Evolutionary conservation across 2,797 vertebrate species (phyloP), one percentile per base, ranked within the genome.

Genomic region (Neosilurus hyrtlii): DNA sequence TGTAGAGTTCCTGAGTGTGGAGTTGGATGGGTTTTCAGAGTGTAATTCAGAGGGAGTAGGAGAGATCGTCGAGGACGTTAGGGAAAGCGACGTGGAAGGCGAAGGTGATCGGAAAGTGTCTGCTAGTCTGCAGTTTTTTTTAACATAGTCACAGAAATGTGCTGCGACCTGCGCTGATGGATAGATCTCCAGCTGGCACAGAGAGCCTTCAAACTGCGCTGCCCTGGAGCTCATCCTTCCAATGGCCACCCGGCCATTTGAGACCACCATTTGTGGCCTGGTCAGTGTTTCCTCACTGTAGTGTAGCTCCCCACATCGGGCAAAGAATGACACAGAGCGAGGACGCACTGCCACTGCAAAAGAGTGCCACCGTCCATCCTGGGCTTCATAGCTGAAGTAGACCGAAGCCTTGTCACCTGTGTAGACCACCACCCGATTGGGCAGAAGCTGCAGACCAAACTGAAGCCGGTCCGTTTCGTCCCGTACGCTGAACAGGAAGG

Each of bases 141-240:
- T 98, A 91, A 98, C 90, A 30, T 95, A 95, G 90, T 93, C 93
- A 90, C 97, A 99, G 89, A 99, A 99, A 90, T 95, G 93, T 43
- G 93, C 92, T 88, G 95, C 95, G 84, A 95, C 96, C 93, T 95
- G 94, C 70, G 95, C 94, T 51, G 95, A 95, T 56, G 96, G 96
- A 92, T 98, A 96, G 76, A 99, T 93, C 89, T 99, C 96, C 86
- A 99, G 90, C 90, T 99, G 97, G 90, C 98, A 99, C 82, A 99
- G 82, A 83, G 90, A 90, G 84, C 97, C 98, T 92, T 94, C 93
- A 88, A 99, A 99, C 82, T 94, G 91, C 61, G 91, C 92, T 10
- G 96, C 95, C 88, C 92, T 94, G 88, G 93, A 94, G 91, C 94
- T 95, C 95, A 97, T 96, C 90, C 96, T 96, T 83, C 98, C 98